phyloP scores from a whole-genome alignment of 1,140 invertebrate genomes.

The Phthorimaea operculella region DNA sequence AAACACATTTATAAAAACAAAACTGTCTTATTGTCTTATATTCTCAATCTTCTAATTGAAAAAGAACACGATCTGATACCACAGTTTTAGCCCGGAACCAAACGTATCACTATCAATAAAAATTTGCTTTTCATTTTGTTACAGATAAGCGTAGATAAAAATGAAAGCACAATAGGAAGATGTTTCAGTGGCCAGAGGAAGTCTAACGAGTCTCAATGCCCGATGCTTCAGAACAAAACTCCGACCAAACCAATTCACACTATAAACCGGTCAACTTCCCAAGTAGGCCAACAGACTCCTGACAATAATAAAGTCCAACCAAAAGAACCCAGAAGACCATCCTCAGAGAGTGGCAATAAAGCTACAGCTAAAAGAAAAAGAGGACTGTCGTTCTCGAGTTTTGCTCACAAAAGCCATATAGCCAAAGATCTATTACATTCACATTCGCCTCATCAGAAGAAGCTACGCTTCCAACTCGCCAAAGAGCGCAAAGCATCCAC shows the following conservation, averaged over 20 bases:
- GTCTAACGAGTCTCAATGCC: conserved; percentile 80
- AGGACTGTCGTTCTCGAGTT: conserved; percentile 57
- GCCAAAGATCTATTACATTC: conserved; percentile 58
- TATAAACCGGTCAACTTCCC: conserved; percentile 47
- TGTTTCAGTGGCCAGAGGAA: conserved; percentile 74
- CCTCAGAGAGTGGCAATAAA: conserved; percentile 52
- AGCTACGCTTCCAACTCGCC: conserved; percentile 81
- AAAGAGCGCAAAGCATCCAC: conserved; percentile 95
- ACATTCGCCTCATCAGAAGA: conserved; percentile 75
- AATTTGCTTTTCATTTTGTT: conserved; percentile 48
- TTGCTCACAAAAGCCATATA: conserved; percentile 63
- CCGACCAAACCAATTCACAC: conserved; percentile 59
- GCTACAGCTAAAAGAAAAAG: conserved; percentile 56
- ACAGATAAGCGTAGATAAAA: conserved; percentile 74
- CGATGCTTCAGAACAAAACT: conserved; percentile 71
- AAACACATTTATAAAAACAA: no score
- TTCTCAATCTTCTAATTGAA: no score
- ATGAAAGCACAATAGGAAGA: conserved; percentile 65
- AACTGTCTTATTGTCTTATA: no score
- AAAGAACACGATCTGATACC: no score
- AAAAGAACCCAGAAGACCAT: conserved; percentile 42
- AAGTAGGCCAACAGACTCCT: conserved; percentile 38
- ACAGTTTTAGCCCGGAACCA: neutral
- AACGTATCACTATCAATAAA: neutral
- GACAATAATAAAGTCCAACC: conserved; percentile 34